These are phyloP conservation scores for Macaria liturata DNA, from an alignment of 2,888 invertebrate species.

Conservation along the genomic window DNA sequence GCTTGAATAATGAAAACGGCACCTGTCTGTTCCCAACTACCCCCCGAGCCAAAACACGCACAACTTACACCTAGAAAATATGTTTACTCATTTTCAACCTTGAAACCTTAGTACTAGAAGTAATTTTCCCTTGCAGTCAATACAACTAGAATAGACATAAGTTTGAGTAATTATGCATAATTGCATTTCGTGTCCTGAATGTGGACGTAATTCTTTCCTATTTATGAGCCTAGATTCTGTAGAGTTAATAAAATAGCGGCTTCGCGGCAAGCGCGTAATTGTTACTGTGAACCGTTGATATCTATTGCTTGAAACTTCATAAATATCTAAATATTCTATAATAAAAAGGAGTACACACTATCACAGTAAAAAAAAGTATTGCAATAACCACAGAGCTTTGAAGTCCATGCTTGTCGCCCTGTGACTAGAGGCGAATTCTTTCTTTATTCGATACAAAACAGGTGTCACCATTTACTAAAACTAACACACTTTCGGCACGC, in stretches of 20 bases:
- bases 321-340: too few species aligned
- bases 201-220: slow-evolving; percentile 50
- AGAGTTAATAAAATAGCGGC: slow-evolving; percentile 9
- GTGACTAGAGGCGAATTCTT: too few species aligned
- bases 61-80: slow-evolving; percentile 49
- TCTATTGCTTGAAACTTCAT: not conserved
- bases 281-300: not conserved
- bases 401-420: too few species aligned
- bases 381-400: too few species aligned
- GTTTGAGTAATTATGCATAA: slow-evolving; percentile 74
- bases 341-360: too few species aligned
- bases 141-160: slow-evolving; percentile 56
- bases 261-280: slow-evolving; percentile 6
- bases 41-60: slow-evolving; percentile 75
- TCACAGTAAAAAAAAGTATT: too few species aligned
- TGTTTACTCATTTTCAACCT: slow-evolving; percentile 52
- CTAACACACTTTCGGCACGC: too few species aligned
- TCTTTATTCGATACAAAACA: too few species aligned
- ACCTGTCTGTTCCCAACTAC: slow-evolving; percentile 78
- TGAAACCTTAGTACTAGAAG: slow-evolving; percentile 45
- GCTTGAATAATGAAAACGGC: slow-evolving; percentile 82
- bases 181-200: slow-evolving; percentile 64
- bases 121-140: slow-evolving; percentile 40
- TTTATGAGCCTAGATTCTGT: slow-evolving; percentile 41
- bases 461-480: too few species aligned